Evolutionary conservation across 2,888 invertebrate genomes (phyloP).

Genomic region (Pandemis corylana): DNA sequence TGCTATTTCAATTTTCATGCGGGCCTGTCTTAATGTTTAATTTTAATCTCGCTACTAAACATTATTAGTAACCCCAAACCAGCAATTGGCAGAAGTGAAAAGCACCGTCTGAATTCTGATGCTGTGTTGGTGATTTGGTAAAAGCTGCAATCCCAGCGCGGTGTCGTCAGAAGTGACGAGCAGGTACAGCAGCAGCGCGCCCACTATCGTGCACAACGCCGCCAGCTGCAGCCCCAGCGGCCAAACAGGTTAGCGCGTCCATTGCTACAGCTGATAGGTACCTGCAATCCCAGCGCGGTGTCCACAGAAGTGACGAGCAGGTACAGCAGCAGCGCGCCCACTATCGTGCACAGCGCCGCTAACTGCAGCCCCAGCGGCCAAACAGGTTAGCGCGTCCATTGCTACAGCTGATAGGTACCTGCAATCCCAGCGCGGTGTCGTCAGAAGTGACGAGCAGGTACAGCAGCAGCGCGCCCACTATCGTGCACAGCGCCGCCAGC

Average conservation of each 20-base stretch:
- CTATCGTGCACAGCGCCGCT: no score
- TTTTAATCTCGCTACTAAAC: no score
- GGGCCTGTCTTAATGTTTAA: no score
- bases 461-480: slow-evolving; percentile 92
- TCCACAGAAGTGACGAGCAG: not conserved
- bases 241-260: slow-evolving; percentile 92
- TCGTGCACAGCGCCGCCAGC: slow-evolving; percentile 91
- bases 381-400: no score
- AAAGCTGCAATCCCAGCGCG: not conserved
- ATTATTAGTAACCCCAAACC: no score
- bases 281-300: not conserved
- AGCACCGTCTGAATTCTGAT: no score
- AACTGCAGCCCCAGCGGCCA: no score
- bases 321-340: no score
- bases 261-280: slow-evolving; percentile 67
- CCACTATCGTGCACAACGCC: slow-evolving; percentile 92
- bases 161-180: not conserved
- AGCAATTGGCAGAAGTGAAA: no score
- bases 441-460: slow-evolving; percentile 83
- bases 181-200: slow-evolving; percentile 87
- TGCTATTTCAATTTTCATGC: no score
- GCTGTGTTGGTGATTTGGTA: no score
- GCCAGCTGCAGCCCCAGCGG: slow-evolving; percentile 92
- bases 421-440: not conserved
- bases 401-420: no score